Evolutionary conservation across 2,797 vertebrate species (phyloP).

Genomic region (Dipus sagitta): DNA sequence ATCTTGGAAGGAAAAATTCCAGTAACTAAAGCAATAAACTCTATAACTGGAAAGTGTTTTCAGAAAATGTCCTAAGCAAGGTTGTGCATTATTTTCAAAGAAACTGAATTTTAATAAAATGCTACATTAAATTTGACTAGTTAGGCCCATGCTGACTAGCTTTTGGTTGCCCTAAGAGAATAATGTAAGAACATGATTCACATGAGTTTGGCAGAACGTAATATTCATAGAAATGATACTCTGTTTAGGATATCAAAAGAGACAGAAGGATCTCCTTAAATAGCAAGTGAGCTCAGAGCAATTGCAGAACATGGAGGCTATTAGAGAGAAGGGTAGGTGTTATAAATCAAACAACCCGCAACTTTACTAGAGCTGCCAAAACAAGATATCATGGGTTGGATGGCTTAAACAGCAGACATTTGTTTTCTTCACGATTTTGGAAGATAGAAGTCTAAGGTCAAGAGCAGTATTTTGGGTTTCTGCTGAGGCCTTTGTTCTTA

Average conservation of each 20-base stretch:
- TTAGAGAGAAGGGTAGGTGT: conserved; percentile 1
- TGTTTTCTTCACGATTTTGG: not conserved
- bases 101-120: not conserved
- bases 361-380: not conserved
- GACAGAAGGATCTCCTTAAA: conserved; percentile 1
- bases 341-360: not conserved
- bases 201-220: not conserved
- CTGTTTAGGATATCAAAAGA: not conserved
- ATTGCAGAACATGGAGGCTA: not conserved
- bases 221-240: conserved; percentile 36
- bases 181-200: not conserved
- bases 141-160: not conserved
- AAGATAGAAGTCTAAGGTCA: not conserved
- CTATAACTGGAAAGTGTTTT: conserved; percentile 17
- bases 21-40: conserved; percentile 26
- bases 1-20: conserved; percentile 51
- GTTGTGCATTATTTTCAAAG: conserved; percentile 3
- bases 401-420: not conserved
- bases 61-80: not conserved
- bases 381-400: not conserved
- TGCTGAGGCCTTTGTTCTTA: not conserved
- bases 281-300: not conserved
- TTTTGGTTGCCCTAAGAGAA: not conserved
- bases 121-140: not conserved
- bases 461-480: not conserved